Base-by-base conservation (phyloP, 1,140 invertebrate species). In the Acromyrmex echinatior region DNA sequence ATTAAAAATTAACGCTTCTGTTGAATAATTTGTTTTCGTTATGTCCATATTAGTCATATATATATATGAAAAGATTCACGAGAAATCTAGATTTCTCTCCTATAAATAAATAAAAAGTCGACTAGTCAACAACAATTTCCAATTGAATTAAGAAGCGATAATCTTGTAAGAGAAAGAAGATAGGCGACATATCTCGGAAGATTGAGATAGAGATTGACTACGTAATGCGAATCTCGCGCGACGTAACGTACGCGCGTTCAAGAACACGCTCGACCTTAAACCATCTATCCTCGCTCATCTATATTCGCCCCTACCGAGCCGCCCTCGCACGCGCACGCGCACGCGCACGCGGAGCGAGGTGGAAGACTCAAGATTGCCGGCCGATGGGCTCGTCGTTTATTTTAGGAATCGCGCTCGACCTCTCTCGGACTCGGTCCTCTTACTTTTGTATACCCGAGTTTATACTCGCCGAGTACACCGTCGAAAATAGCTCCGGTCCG, bases 321-420 rank as follows among this genome's bases (percentile, higher is more conserved):
- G 25, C 25, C 25, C 25, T 25, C 25, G 25, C 25, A 25, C 25
- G 25, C 25, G 25, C 25, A 25, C 25, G 25, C 25, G 25, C 25
- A 31, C 31, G 58, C 58, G 51, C 51, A 1, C 39, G 28, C 71
- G n/a, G 21, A 35, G 12, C n/a, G 25, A n/a, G 71, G 78, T 86
- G 62, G 85, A 87, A 86, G 87, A 89, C 81, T 45, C 31, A 35
- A 6, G 10, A 49, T 9, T 51, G 80, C 65, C 62, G 76, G 65
- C 66, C 90, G 90, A 89, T 91, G 90, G 90, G 91, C 91, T 90
- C 77, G 88, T 65, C 86, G 77, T 90, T 90, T 92, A 92, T 92
- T 92, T 92, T 89, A 73, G 86, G 91, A 92, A 79, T 39, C 79
- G 56, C 62, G 62, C 62, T 87, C 91, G 87, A 87, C 85, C 91